Base-by-base conservation (phyloP, 2,888 invertebrate species). In the Pogonocherus hispidulus region DNA sequence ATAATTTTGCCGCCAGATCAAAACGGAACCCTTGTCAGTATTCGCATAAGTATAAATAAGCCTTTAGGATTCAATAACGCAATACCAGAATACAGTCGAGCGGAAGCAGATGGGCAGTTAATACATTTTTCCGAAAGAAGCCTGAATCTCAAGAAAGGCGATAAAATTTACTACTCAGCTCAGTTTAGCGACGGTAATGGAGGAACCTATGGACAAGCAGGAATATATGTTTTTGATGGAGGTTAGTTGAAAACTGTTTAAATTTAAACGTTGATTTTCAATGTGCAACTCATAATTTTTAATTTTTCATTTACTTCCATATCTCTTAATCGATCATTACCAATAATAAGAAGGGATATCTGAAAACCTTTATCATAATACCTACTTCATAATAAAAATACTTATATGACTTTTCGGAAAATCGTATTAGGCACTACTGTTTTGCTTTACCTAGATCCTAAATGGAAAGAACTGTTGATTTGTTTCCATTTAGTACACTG, bases 141-240 rank as follows among this genome's bases (percentile, higher is more conserved):
- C 16, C 22, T 57, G 57, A 44, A 44, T 57, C 14, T 57, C 9
- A 41, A 20, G 22, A 44, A n/a, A 11, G 57, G 57, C 2, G 57
- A 57, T 23, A 22, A 37, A 18, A 46, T 57, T 6, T 46, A 27
- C 9, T 57, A 57, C 44, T 41, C 37, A 14, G 23, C 14, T 2
- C 6, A n/a, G 0, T 57, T 57, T 18, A 8, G 20, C 2, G 27
- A 57, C 16, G 23, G 14, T 3, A 19, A 46, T n/a, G 0, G 1
- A 1, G 57, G 22, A 14, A 4, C 6, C 3, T 14, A 16, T 44
- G 57, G 46, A 8, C 37, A 57, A 8, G 18, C 9, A 9, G 57
- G 57, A 16, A 44, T n/a, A 4, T 44, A 46, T 16, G 19, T 57
- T 44, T 57, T 57, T 23, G 18, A 57, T 44, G 57, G 57, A 44